These are phyloP conservation scores for Cryptocheilus praepositus DNA, from an alignment of 2,888 invertebrate genomes.

Conservation along the genomic window DNA sequence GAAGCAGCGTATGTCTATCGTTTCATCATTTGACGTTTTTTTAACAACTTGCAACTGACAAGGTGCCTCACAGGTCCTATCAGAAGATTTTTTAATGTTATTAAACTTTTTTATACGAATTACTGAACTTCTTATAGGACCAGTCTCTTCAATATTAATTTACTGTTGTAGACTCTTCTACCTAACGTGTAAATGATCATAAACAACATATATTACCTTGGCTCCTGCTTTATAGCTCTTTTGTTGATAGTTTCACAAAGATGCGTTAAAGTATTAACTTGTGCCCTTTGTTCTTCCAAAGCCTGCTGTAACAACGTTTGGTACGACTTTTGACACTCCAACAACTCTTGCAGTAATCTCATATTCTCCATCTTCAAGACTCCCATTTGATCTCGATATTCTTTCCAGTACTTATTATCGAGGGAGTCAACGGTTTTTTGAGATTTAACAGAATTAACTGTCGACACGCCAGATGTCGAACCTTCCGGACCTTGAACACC, in stretches of 20 bases:
- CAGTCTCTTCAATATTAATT: too few relatives aligned
- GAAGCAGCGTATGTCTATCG: neutral
- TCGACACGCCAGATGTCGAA: slow-evolving; percentile 80
- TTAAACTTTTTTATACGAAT: too few relatives aligned
- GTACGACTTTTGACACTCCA: slow-evolving; percentile 86
- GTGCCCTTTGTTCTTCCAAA: slow-evolving; percentile 82
- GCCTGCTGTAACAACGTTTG: slow-evolving; percentile 83
- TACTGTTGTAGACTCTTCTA: too few relatives aligned
- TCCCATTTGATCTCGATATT: slow-evolving; percentile 75
- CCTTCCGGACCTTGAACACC: slow-evolving; percentile 75
- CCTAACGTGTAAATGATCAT: slow-evolving; percentile 12
- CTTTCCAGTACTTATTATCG: slow-evolving; percentile 72
- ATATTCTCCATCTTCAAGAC: slow-evolving; percentile 75
- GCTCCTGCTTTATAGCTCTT: slow-evolving; percentile 58
- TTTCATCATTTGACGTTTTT: neutral
- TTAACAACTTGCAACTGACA: neutral
- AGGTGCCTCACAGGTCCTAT: too few relatives aligned
- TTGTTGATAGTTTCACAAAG: slow-evolving; percentile 71
- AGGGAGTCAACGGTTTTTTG: slow-evolving; percentile 76
- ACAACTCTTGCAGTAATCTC: slow-evolving; percentile 84
- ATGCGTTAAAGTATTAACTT: slow-evolving; percentile 78
- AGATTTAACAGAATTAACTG: slow-evolving; percentile 80
- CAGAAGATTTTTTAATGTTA: too few relatives aligned
- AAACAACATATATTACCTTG: slow-evolving; percentile 51
- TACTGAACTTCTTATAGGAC: too few relatives aligned